phyloP scores from a whole-genome alignment of 2,888 invertebrate species.

The Cordylochernes scorpioides region DNA sequence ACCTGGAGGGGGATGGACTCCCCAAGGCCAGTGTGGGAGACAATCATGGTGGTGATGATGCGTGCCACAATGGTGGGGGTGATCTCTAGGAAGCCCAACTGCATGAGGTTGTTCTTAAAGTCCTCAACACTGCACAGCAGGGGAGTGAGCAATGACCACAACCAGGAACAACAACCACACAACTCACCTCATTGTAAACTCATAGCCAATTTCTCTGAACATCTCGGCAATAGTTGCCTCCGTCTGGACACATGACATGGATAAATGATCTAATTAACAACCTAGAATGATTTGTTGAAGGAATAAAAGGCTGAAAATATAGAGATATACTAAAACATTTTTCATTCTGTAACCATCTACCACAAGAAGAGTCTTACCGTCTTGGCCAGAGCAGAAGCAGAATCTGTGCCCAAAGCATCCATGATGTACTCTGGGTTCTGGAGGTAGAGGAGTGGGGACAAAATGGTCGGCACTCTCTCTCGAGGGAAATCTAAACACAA shows the following conservation, averaged over 20 bases:
- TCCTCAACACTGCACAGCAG: slow-evolving; percentile 39
- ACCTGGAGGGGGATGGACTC: slow-evolving; percentile 22
- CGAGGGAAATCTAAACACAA: slow-evolving; percentile 55
- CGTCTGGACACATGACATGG: slow-evolving; percentile 17
- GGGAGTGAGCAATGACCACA: neutral
- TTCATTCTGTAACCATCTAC: neutral
- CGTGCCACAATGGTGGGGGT: slow-evolving; percentile 57
- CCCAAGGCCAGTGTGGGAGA: slow-evolving; percentile 48
- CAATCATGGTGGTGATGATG: slow-evolving; percentile 57
- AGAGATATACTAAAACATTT: slow-evolving; percentile 1
- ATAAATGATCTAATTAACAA: slow-evolving; percentile 24
- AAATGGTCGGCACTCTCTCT: slow-evolving; percentile 58
- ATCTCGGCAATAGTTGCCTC: slow-evolving; percentile 38
- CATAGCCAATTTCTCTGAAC: slow-evolving; percentile 69
- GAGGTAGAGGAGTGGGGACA: slow-evolving; percentile 61
- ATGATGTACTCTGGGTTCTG: slow-evolving; percentile 31
- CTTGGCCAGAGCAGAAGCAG: slow-evolving; percentile 24
- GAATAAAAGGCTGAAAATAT: slow-evolving; percentile 1
- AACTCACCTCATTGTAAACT: slow-evolving; percentile 38
- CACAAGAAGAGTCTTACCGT: slow-evolving; percentile 20
- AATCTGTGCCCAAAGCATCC: slow-evolving; percentile 23
- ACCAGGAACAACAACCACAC: neutral
- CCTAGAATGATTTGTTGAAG: slow-evolving; percentile 29
- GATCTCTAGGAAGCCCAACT: slow-evolving; percentile 46
- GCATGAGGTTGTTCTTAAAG: slow-evolving; percentile 54